Conservation (phyloP, 2,797 vertebrate genomes). For the Lithobates pipiens region DNA sequence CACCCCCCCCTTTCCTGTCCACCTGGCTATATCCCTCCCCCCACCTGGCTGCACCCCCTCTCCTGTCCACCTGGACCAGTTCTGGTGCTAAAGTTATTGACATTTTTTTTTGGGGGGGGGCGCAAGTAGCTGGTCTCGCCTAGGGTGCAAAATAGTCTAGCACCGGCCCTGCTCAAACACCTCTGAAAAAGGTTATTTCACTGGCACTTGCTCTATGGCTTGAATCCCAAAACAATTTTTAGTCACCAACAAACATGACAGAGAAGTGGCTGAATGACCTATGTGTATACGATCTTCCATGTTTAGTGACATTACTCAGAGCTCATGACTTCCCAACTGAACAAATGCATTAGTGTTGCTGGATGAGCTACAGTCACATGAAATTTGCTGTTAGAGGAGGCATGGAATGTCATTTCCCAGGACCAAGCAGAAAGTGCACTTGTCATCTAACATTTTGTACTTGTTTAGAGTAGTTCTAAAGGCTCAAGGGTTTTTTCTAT, state of each 20-base stretch:
- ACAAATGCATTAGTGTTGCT: neutral
- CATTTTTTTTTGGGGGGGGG: no score
- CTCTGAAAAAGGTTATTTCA: neutral
- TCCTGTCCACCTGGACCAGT: no score
- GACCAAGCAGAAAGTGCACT: neutral
- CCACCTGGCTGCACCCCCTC: no score
- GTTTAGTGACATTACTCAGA: conserved; percentile 7
- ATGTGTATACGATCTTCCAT: neutral
- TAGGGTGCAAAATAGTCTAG: no score
- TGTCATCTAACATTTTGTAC: neutral
- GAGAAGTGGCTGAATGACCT: no score
- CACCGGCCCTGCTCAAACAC: no score
- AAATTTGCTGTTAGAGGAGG: neutral
- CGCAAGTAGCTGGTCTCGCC: no score
- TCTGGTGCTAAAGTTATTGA: no score
- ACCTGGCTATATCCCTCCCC: no score
- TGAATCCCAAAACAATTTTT: neutral
- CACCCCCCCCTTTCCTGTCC: no score
- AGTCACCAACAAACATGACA: neutral
- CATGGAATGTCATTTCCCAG: neutral
- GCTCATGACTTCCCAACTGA: neutral
- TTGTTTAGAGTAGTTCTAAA: neutral
- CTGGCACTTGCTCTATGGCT: neutral
- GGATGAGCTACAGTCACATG: conserved; percentile 3
- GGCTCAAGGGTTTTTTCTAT: no score